Conservation (phyloP, 2,113 vertebrate genomes). For the Ramphastos sulfuratus region DNA sequence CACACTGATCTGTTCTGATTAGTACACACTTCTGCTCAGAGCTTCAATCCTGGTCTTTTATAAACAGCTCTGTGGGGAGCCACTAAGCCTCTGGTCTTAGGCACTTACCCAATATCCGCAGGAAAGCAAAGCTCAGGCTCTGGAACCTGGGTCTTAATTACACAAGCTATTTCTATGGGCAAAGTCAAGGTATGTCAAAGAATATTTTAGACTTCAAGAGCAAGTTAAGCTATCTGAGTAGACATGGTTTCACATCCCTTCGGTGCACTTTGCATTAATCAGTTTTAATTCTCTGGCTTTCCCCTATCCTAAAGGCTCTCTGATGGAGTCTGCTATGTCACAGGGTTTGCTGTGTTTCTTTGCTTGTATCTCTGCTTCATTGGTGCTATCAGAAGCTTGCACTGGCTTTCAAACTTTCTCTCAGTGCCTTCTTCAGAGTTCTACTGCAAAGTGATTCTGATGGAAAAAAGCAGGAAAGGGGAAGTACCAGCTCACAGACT, state of each 20-base stretch:
- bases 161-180: not conserved
- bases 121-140: slow-evolving; percentile 6
- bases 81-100: not conserved
- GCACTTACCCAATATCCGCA: not conserved
- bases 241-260: slow-evolving; percentile 6
- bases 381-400: not conserved
- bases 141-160: slow-evolving; percentile 14
- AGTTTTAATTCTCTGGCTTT: not conserved
- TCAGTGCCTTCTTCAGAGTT: not conserved
- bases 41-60: not conserved
- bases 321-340: not conserved
- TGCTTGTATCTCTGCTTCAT: not conserved
- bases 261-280: not conserved
- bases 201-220: slow-evolving; percentile 40
- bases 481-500: not conserved
- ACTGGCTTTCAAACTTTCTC: not conserved
- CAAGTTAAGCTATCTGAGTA: not conserved
- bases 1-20: not conserved
- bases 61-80: not conserved
- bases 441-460: not conserved
- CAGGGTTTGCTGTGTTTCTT: not conserved
- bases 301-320: not conserved
- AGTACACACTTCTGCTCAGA: not conserved
- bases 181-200: slow-evolving; percentile 25
- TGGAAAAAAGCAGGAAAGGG: not conserved